Base-by-base conservation (phyloP, 2,113 vertebrate species). In the Columbina picui region DNA sequence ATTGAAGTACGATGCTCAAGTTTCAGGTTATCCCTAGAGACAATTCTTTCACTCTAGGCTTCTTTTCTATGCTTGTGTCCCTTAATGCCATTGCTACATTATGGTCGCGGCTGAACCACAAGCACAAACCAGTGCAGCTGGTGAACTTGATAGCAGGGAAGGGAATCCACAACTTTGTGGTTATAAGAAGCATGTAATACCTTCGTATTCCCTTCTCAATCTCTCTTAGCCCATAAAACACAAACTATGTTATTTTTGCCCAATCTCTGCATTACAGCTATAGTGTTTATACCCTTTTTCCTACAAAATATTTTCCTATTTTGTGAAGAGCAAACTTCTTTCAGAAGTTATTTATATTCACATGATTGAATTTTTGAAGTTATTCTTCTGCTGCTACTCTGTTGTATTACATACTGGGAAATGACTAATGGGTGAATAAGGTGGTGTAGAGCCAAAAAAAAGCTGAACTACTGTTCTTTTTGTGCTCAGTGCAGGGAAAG, bases 1-100 rank as follows among this genome's bases (percentile, higher is more conserved):
- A 90, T 63, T 83, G 84, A 83, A 95, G 43, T 39, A 67, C 21
- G 14, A 68, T 87, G 67, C 36, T 93, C 79, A 84, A 53, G 41
- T 86, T 93, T 96, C 90, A 95, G 47, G 47, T 91, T 92, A 80
- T 93, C 34, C 68, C 43, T 56, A 11, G 18, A 61, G 41, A 73
- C 45, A 84, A 32, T 89, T 80, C 80, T 96, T 94, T 81, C 41
- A 45, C 23, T 59, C 55, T 64, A 52, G 52, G 77, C 61, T 89
- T 85, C 34, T n/a, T 86, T 94, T 74, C 82, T 20, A 0, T 80
- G 22, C 29, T 32, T 74, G 50, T 80, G 83, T 61, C 63, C 17
- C 73, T 69, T 61, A 61, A 45, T 43, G n/a, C 38, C 57, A 12
- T 70, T 85, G n/a, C 57, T 87, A 50, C 29, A n/a, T 84, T 87